Conservation (phyloP, 2,888 invertebrate species). For the Allacma fusca region DNA sequence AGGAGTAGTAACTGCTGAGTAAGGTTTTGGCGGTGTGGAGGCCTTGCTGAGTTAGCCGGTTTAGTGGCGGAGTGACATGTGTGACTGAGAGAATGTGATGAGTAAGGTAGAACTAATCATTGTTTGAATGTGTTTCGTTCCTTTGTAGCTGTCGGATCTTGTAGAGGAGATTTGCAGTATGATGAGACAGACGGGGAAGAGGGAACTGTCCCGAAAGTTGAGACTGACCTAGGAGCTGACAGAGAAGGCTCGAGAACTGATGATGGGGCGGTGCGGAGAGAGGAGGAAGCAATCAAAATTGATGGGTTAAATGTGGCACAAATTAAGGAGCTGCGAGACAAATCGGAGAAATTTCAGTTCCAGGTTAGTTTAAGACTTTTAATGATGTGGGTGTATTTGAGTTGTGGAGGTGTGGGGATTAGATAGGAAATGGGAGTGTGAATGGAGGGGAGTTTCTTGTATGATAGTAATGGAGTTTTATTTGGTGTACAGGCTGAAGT, state of each 20-base stretch:
- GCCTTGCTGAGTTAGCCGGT: too few species aligned
- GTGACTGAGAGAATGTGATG: not conserved
- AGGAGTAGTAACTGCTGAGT: too few species aligned
- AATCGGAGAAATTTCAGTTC: constrained; percentile 82
- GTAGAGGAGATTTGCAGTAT: constrained; percentile 38
- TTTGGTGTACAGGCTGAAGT: constrained; percentile 82
- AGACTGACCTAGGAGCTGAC: constrained; percentile 82
- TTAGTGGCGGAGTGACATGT: too few species aligned
- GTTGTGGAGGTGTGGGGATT: not conserved
- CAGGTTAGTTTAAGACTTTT: too few species aligned
- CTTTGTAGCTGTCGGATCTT: constrained; percentile 26
- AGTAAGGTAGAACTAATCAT: not conserved
- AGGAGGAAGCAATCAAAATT: constrained; percentile 94
- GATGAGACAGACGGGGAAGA: constrained; percentile 61
- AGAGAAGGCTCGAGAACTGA: constrained; percentile 92
- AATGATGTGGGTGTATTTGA: not conserved
- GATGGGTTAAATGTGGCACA: constrained; percentile 95
- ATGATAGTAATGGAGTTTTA: constrained; percentile 1
- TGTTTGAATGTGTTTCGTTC: not conserved
- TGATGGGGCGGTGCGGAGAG: constrained; percentile 86
- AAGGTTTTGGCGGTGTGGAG: too few species aligned
- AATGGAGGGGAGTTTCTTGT: constrained; percentile 8
- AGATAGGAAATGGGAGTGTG: not conserved
- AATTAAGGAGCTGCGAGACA: constrained; percentile 87
- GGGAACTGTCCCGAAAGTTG: constrained; percentile 72